Evolutionary conservation across 2,888 invertebrate species (phyloP), one percentile per base, ranked within the genome.

Genomic region (Synanthedon myopaeformis): DNA sequence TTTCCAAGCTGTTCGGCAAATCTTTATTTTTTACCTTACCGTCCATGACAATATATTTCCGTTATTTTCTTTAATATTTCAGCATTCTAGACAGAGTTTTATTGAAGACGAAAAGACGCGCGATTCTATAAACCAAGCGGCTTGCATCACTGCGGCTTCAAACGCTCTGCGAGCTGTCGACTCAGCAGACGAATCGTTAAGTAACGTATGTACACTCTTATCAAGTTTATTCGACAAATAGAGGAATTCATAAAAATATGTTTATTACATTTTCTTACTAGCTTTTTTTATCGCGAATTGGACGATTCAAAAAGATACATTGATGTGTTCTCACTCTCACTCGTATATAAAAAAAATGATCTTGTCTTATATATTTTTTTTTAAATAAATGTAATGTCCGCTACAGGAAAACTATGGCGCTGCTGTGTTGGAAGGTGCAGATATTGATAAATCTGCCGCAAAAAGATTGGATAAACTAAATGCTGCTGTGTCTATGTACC

Each of bases 1-100:
- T 17, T 17, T 2, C 17, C 17, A 17, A 17, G 17, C 17, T 17
- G 17, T 2, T 17, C 17, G 17, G 2, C 17, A 17, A 2, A 2
- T 17, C 17, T 17, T 13, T 41, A 42, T 12, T 17, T 17, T 17
- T 17, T 17, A 17, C 2, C 2, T 17, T 17, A 2, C n/a, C n/a
- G n/a, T n/a, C n/a, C n/a, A 17, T 17, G 17, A 17, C 17, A 17
- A 17, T 17, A n/a, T 17, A 17, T 17, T 17, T 2, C 2, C 2
- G 17, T 17, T 17, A 17, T 17, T 23, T 23, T 14, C 3, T 45
- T 11, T 45, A 14, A 13, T n/a, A 3, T 49, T 23, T 0, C 59
- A 85, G 84, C 66, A 69, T 1, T 80, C 81, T 0, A 76, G 79
- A 0, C 62, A 70, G 42, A 83, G 84, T 42, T 80, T 85, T 62